Percentiles rank a stretch among this genome's conserved stretches.
phyloP scores from a whole-genome alignment of 2,888 invertebrate genomes.

The Azorinus chamasolen region DNA sequence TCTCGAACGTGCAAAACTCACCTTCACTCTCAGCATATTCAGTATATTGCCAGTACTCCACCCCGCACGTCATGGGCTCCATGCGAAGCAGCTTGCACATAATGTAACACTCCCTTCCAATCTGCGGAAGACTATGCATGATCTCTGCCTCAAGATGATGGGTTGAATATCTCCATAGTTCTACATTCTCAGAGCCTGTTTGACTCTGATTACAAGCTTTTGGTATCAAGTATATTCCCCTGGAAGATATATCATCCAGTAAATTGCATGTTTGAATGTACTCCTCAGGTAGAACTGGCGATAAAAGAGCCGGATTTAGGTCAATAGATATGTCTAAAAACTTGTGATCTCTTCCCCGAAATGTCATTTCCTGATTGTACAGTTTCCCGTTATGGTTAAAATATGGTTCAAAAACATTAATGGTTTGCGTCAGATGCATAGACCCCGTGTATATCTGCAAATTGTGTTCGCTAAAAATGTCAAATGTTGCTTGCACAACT shows the following conservation, averaged over 20 bases:
- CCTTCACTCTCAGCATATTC: neutral
- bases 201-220: constrained; percentile 20
- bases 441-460: neutral
- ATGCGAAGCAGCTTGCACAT: constrained; percentile 43
- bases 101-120: constrained; percentile 31
- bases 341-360: constrained; percentile 37
- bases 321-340: constrained; percentile 40
- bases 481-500: no score
- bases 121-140: constrained; percentile 23
- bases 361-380: constrained; percentile 19
- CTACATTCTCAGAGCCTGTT: neutral
- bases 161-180: constrained; percentile 42
- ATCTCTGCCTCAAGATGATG: constrained; percentile 44
- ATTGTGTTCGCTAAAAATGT: no score
- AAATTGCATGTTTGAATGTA: neutral
- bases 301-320: constrained; percentile 38
- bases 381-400: constrained; percentile 18
- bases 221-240: constrained; percentile 45
- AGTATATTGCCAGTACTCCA: neutral
- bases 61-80: constrained; percentile 45
- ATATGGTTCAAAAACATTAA: constrained; percentile 5
- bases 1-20: no score
- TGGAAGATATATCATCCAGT: constrained; percentile 21
- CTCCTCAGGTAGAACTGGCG: constrained; percentile 11
- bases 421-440: constrained; percentile 6